Conservation (phyloP, 2,113 vertebrate genomes). For the Ailuropoda melanoleuca region DNA sequence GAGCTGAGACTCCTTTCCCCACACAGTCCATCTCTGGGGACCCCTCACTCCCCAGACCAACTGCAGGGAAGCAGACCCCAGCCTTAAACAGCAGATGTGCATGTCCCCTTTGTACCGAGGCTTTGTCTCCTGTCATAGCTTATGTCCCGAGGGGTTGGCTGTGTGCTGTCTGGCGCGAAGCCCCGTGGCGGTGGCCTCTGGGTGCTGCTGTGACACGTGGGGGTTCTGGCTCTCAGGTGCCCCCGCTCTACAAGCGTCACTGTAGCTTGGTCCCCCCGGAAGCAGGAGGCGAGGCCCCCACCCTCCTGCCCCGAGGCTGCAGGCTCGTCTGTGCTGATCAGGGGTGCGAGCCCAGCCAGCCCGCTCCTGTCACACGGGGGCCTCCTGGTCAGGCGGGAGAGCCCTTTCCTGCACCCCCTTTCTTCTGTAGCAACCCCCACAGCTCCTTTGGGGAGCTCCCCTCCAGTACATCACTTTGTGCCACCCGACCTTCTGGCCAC, state of each 20-base stretch:
- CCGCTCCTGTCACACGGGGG: accelerated
- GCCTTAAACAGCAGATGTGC: accelerated
- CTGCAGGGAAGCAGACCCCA: background rate
- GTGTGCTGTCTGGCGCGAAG: accelerated
- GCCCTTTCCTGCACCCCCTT: background rate
- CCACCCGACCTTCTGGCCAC: background rate
- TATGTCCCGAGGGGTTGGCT: too few relatives aligned
- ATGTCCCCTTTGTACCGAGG: background rate
- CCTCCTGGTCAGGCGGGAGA: background rate
- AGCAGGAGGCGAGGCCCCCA: background rate
- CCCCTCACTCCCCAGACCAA: too few relatives aligned
- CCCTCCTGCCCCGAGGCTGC: background rate
- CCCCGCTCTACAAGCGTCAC: too few relatives aligned
- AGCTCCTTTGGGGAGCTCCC: background rate
- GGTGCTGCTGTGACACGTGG: accelerated
- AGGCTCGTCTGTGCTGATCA: too few relatives aligned
- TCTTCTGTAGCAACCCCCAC: too few relatives aligned
- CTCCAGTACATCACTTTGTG: background rate
- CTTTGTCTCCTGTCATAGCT: too few relatives aligned
- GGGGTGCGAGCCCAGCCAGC: background rate
- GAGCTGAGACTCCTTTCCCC: background rate
- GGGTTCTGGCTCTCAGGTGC: background rate
- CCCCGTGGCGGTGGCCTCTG: accelerated
- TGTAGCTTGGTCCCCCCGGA: background rate
- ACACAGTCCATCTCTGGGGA: too few relatives aligned